Conservation (phyloP, 2,888 invertebrate genomes). For the Coenonympha glycerion region DNA sequence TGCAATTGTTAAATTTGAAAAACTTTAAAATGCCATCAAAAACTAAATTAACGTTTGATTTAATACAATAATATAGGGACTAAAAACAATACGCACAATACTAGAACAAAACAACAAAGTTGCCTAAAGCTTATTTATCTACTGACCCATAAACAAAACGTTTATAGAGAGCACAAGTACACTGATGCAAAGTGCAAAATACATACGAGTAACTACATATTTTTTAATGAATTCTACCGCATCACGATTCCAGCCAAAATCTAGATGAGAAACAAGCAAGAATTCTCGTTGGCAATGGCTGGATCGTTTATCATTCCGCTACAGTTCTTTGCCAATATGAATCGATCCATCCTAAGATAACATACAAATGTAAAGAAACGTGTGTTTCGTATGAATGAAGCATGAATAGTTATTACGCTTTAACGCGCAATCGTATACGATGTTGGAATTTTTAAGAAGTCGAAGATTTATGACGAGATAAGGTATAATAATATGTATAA, state of each 20-base stretch:
- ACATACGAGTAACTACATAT: conserved; percentile 29
- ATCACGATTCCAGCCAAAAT: conserved; percentile 47
- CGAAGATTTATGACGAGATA: not conserved
- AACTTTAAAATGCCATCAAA: no score
- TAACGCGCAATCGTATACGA: not conserved
- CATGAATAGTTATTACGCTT: not conserved
- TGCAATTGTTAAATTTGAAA: no score
- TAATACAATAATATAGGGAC: no score
- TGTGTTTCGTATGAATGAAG: not conserved
- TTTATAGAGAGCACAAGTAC: conserved; percentile 13
- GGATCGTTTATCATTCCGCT: conserved; percentile 41
- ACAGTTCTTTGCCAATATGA: conserved; percentile 18
- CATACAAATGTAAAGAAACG: conserved; percentile 1
- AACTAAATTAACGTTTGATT: no score
- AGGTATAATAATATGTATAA: no score
- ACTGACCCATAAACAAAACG: conserved; percentile 7
- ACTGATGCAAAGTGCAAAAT: conserved; percentile 25
- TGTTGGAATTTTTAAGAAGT: not conserved
- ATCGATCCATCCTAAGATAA: conserved; percentile 2
- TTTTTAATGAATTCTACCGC: conserved; percentile 36
- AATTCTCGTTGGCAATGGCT: conserved; percentile 41
- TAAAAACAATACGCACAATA: not conserved
- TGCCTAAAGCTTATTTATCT: not conserved
- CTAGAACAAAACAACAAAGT: not conserved
- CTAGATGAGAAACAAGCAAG: conserved; percentile 37